Evolutionary conservation across 2,113 vertebrate species (phyloP), one percentile per base, ranked within the genome.

Genomic region (Oreamnos americanus): DNA sequence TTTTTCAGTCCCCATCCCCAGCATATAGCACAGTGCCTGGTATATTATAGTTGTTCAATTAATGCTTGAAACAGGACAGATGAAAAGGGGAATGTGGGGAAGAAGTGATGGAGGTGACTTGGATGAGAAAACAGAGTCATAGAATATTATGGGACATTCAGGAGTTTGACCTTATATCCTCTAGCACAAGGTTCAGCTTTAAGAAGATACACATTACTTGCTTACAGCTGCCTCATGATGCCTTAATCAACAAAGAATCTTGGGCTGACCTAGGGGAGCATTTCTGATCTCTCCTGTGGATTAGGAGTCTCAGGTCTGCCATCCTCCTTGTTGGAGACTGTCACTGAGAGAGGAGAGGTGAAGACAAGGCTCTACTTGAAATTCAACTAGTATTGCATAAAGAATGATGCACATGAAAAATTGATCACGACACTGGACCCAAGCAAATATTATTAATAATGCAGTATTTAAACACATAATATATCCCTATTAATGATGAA

Each of bases 401-500:
- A 94, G 79, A 98, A 96, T 76, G 93, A 97, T 60, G 82, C 26
- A 95, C 96, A 98, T 98, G 94, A 98, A 98, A 98, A 98, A 98
- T 91, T 96, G 97, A 95, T 96, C 92, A 82, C 12, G 95, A 98
- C 95, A 97, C 94, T 76, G 74, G 7, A 96, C 93, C 13, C 74
- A 26, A 96, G 96, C 53, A 98, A 98, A 98, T 98, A 98, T 57
- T 95, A 96, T 96, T 97, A 98, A 98, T 98, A 98, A 98, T 97
- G 87, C 91, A 98, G 60, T 97, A 97, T 92, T 97, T 92, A 98
- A 99, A 98, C 90, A 96, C 9, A 51, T 14, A 67, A 94, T 88
- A 97, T 53, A 98, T 78, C 92, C 60, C 58, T 93, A 43, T 90
- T 98, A 97, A 88, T 97, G 97, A 81, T 91, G 9, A 97, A 97